Evolutionary conservation across 2,888 invertebrate genomes (phyloP), one percentile per base, ranked within the genome.

Genomic region (Amblyjoppa fuscipennis): DNA sequence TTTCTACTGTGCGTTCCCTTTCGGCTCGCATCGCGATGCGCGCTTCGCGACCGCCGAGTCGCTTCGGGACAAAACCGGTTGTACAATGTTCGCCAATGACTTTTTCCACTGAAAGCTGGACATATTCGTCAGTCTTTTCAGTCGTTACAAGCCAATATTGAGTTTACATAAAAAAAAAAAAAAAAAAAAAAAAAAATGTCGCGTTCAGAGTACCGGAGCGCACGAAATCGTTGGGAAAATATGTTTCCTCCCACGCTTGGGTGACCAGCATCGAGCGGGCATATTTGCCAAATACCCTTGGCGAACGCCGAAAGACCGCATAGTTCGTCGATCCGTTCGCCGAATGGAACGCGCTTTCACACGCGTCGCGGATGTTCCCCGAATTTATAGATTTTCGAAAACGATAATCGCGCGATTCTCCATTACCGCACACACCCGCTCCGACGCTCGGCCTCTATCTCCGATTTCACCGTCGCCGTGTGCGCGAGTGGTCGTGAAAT

Each of bases 381-480:
- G n/a, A 75, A 49, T 75, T 64, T 75, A 75, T 75, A 75, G 28
- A 64, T 64, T 75, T 75, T 75, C 49, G 31, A 75, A 49, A 75
- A 75, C 61, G 61, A 64, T 31, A 61, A 61, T 61, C 11, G 31
- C 13, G 6, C 6, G 1, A 61, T 61, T 28, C 61, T 31, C 61
- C 61, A 61, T 34, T 31, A 61, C 34, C 34, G 61, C 1, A 61
- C 28, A 28, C 28, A 25, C 25, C 28, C 56, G 20, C 56, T 28
- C 9, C 28, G 13, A 28, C 28, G 59, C 28, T 11, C 59, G 59
- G 11, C 28, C 11, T 25, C 56, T 13, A 59, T 13, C 16, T n/a
- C n/a, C 1, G 28, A 34, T 61, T 61, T 61, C 34, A 6, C 34
- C 3, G 61, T 61, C 61, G 34, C n/a, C 16, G 16, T 34, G 13